These are phyloP conservation scores for Diadumene lineata DNA, from an alignment of 92 coral and sea anemone species.

Conservation along the genomic window DNA sequence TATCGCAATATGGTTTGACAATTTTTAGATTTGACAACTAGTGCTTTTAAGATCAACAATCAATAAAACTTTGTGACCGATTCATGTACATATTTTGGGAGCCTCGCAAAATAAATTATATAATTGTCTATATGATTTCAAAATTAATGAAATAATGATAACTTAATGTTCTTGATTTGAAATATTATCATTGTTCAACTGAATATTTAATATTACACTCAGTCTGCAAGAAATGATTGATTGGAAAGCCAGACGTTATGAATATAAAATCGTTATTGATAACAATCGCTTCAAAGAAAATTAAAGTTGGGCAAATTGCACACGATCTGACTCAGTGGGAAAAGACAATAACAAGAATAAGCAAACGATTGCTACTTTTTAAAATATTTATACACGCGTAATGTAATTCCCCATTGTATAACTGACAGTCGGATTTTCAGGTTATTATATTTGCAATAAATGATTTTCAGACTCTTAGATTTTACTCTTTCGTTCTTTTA, in stretches of 20 bases:
- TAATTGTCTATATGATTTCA: not conserved
- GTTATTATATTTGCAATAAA: not conserved
- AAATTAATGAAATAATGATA: not conserved
- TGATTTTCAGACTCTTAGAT: not conserved
- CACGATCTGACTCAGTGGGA: not conserved
- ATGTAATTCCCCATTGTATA: not conserved
- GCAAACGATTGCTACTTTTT: not conserved
- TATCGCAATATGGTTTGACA: not conserved
- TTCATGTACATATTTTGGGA: not conserved
- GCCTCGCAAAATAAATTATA: not conserved
- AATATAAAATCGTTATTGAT: not conserved
- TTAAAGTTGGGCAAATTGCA: not conserved
- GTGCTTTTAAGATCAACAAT: not conserved
- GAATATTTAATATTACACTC: too few relatives aligned
- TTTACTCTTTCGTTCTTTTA: not conserved
- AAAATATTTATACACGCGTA: not conserved
- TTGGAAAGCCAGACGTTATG: too few relatives aligned
- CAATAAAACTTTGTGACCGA: not conserved
- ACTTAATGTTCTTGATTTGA: not conserved
- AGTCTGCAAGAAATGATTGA: too few relatives aligned
- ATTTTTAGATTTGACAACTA: conserved; percentile 10
- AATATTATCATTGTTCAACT: too few relatives aligned
- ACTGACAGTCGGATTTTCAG: not conserved
- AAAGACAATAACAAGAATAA: not conserved
- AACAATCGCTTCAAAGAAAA: not conserved